A percentile compares a stretch with the other conserved stretches of the same genome.
phyloP scores from a whole-genome alignment of 2,888 invertebrate species.

The Teleogryllus oceanicus region DNA sequence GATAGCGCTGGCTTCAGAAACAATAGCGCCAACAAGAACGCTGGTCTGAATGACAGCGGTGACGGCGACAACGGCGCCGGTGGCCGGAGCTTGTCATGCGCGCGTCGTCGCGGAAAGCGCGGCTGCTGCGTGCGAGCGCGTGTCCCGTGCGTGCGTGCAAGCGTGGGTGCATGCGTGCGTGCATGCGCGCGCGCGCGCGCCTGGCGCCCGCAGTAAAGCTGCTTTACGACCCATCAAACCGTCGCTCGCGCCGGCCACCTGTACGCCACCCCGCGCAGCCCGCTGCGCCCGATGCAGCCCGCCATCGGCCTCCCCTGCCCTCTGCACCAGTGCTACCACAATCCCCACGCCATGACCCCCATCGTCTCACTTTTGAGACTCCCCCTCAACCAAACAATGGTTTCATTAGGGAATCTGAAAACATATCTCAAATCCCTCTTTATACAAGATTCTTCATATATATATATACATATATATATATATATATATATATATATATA shows the following conservation, averaged over 20 bases:
- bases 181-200: constrained; percentile 6
- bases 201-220: neutral
- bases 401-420: too few relatives aligned
- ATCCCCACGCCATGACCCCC: constrained; percentile 4
- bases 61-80: neutral
- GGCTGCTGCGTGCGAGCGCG: constrained; percentile 12
- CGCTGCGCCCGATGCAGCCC: constrained; percentile 7
- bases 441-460: neutral
- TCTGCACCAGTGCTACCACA: too few relatives aligned
- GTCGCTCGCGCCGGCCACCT: constrained; percentile 20
- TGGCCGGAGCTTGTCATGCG: neutral
- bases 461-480: constrained; percentile 27
- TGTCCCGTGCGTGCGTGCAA: neutral
- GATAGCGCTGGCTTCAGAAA: too few relatives aligned
- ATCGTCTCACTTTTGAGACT: neutral
- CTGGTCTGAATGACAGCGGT: too few relatives aligned
- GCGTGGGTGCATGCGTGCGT: neutral
- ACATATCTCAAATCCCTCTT: too few relatives aligned
- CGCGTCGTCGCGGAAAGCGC: neutral
- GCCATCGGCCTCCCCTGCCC: neutral
- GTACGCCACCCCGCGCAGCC: constrained; percentile 18
- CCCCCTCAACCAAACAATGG: too few relatives aligned
- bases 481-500: constrained; percentile 30
- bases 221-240: neutral
- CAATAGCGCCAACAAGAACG: too few relatives aligned